Base-by-base conservation (phyloP, 53 echinoderm and acorn worm species). In the Echinarachnius parma region DNA sequence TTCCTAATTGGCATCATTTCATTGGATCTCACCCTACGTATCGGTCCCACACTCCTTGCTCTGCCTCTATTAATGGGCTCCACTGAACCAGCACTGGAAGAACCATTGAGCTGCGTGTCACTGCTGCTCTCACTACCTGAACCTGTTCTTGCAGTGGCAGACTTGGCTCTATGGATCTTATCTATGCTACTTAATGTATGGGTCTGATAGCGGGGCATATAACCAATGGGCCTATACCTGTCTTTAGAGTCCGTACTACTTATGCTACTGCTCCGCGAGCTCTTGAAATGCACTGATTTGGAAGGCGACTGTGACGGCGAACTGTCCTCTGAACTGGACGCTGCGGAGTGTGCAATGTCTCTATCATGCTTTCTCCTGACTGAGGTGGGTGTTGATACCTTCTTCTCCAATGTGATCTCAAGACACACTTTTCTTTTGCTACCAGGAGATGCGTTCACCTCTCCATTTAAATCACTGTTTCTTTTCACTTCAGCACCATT, bases 1-100 rank as follows among this genome's bases (percentile, higher is more conserved):
- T 25, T 37, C 37, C 37, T 56, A 2, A 57, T 53, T 27, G 44
- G 74, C 74, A 72, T 56, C 74, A 72, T 72, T 45, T 72, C 74
- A 7, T 72, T 72, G 15, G 74, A 72, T 27, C 57, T 55, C 56
- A 72, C 74, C 74, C 74, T 72, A 57, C 74, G 74, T 72, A 72
- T 72, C 57, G 74, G 74, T 56, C 74, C 74, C 44, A 72, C 74
- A 34, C 74, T 72, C 36, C 74, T 72, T 18, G 74, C 74, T 34
- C 74, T 21, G 2, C 44, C 55, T 72, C 74, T 57, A 4, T 29
- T 21, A 24, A 72, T 56, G 44, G 74, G 74, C 55, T 72, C 74
- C 34, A 72, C 37, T n/a, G 69, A 33, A 1, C 56, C 36, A 37
- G 56, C 74, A 56, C 24, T 72, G 74, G 74, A 72, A 72, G 57